Evolutionary conservation across 2,797 vertebrate genomes (phyloP), one percentile per base, ranked within the genome.

Genomic region (Syngnathus acus): DNA sequence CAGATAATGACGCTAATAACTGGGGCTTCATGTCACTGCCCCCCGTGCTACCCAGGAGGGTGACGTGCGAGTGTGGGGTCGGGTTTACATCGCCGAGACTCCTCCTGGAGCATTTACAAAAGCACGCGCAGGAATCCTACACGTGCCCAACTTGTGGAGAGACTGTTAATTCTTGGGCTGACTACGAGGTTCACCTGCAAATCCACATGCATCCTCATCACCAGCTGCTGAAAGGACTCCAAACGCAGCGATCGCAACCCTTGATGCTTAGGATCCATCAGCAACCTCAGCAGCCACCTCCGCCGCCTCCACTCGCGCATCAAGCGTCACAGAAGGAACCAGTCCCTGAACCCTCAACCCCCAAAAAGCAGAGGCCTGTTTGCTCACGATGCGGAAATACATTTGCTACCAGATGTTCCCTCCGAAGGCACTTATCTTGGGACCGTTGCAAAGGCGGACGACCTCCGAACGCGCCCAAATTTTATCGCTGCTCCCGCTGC

Each of bases 11-110:
- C 4, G 73, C 67, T 1, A 48, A 77, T 39, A 90, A 81, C 76
- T 92, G 91, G 92, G 89, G 89, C 23, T 90, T 92, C 63, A 91
- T 92, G 91, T 92, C 91, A 3, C 75, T 93, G 59, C 92, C 92
- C 16, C 89, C 91, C 0, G 90, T 93, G 2, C 89, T 93, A 21
- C 91, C 92, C 5, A 82, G 92, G 61, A 89, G 88, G 70, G 92
- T 93, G 69, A 92, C 91, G 0, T 93, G 92, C 14, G 92, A 93
- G 68, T 93, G 91, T 21, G 91, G 92, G 42, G 81, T 86, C 0
- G 86, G 87, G 43, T 93, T 93, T 69, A 93, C 89, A 1, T 89
- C 90, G 43, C 90, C 92, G 2, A 83, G 86, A 64, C 88, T 91
- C 39, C 89, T 93, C 47, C 82, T 93, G 60, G 91, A 92, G 77